Evolutionary conservation across 2,113 vertebrate species (phyloP).

Genomic region (Colistium nudipinnis): DNA sequence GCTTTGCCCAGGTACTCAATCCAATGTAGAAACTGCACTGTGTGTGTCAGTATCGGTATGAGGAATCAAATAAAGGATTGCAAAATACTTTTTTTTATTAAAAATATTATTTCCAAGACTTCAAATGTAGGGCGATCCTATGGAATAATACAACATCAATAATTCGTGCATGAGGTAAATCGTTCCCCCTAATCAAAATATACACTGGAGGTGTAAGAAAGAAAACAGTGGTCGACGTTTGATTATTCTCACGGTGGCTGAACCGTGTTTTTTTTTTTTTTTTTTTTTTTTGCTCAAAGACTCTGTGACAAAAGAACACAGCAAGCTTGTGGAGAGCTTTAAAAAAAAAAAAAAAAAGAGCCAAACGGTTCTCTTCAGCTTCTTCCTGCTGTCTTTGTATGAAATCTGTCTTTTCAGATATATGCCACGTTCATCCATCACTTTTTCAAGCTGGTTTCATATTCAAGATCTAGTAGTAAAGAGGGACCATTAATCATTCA

Average conservation of each 20-base stretch:
- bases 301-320: constrained; percentile 20
- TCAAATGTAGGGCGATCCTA: background rate
- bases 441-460: constrained; percentile 5
- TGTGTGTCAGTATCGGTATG: constrained; percentile 7
- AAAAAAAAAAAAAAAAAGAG: constrained; percentile 3
- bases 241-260: background rate
- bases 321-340: background rate
- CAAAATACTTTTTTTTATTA: constrained; percentile 30
- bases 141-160: too few species aligned
- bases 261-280: too few species aligned
- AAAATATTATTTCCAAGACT: background rate
- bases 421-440: constrained; percentile 3
- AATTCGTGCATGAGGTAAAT: too few species aligned
- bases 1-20: background rate
- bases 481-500: background rate
- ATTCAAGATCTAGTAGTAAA: background rate
- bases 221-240: background rate
- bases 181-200: too few species aligned
- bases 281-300: constrained; percentile 26
- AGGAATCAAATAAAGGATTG: constrained; percentile 58
- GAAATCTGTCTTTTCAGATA: background rate
- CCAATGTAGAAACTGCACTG: constrained; percentile 16
- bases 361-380: constrained; percentile 24
- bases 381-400: constrained; percentile 20
- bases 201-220: too few species aligned